A percentile compares a stretch with the other conserved stretches of the same genome.
Evolutionary conservation across 2,888 invertebrate species (phyloP).

Genomic region (Germaria angustata): DNA sequence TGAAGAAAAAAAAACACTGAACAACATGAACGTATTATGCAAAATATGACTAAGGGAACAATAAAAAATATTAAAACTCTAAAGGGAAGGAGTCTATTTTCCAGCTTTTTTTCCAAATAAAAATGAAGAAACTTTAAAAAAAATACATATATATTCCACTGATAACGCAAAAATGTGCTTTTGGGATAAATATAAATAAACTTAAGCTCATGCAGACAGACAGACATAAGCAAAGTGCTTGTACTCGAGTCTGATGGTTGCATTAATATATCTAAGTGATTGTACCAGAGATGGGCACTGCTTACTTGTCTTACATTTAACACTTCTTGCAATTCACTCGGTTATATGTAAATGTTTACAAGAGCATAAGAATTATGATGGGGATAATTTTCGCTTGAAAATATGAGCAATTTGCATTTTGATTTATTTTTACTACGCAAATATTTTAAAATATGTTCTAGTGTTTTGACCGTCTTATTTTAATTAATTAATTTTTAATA

Average conservation of each 20-base stretch:
- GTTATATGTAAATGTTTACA: too few relatives aligned
- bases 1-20: background rate
- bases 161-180: constrained; percentile 63
- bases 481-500: too few relatives aligned
- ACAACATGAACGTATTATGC: constrained; percentile 49
- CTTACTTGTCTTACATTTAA: too few relatives aligned
- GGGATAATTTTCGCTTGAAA: too few relatives aligned
- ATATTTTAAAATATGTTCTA: too few relatives aligned
- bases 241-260: background rate
- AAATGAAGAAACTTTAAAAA: constrained; percentile 51
- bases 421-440: too few relatives aligned
- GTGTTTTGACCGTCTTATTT: too few relatives aligned
- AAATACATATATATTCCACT: constrained; percentile 2
- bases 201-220: background rate
- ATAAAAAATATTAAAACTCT: constrained; percentile 29
- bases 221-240: constrained; percentile 6
- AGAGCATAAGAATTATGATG: too few relatives aligned
- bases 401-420: too few relatives aligned
- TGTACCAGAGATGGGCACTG: too few relatives aligned
- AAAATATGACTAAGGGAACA: constrained; percentile 64
- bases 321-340: too few relatives aligned
- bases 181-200: constrained; percentile 38
- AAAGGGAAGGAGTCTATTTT: constrained; percentile 28
- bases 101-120: background rate
- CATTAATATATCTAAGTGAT: background rate